Base-by-base conservation (phyloP, 2,888 invertebrate species). In the Cyclophora punctaria region DNA sequence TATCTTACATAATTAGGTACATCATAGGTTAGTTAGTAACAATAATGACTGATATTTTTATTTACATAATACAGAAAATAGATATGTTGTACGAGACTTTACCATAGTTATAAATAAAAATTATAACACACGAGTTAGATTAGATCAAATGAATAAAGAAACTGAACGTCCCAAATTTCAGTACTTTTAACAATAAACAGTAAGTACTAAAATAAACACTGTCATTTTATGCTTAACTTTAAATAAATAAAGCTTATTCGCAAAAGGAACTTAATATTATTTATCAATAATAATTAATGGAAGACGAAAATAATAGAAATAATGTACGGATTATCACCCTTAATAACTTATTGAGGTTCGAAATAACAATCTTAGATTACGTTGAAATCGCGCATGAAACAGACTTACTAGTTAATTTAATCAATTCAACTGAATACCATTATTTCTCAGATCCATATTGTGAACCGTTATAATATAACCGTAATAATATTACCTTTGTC, bases 31-130 rank as follows among this genome's bases (percentile, higher is more conserved):
- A 79, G 63, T 71, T 76, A 58, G 64, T 71, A 70, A 71, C 67
- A 68, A 63, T 69, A 66, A 65, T 64, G 66, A 57, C 63, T 63
- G 63, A 72, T 78, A 76, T 74, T 71, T 58, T 63, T 78, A 79
- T 74, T 71, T 79, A 78, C 73, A 75, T 69, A 77, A 20, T 76
- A 75, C 73, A 77, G 72, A 75, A 74, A 78, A 79, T 80, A 85
- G 87, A 87, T 87, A 87, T 86, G 87, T 86, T 34, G 44, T 37
- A 37, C 37, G 37, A 78, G 71, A 78, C 73, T 76, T 75, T 67
- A 64, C 59, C 66, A 63, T 60, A 37, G 37, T 37, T 5, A 37
- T 37, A 2, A 37, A 2, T 58, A 34, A 47, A 34, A 41, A 48
- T 43, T 48, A 7, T 57, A 56, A 49, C 7, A 34, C 45, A 42